Conservation (phyloP, 2,888 invertebrate species). For the Aromia moschata region DNA sequence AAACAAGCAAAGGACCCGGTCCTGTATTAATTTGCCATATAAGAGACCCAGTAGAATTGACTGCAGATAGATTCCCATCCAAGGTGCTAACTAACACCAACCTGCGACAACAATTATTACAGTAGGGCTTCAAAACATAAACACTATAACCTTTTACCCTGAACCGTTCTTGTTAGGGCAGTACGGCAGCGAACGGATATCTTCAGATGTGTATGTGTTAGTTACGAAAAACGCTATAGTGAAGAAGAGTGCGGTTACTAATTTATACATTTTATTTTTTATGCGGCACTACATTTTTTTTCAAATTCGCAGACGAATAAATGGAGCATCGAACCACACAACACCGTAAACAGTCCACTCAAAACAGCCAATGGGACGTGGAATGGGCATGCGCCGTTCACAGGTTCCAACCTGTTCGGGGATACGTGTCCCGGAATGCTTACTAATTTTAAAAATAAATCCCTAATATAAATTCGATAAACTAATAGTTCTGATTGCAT, state of each 20-base stretch:
- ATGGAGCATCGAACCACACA: too few relatives aligned
- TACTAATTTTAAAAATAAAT: too few relatives aligned
- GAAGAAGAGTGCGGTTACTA: not conserved
- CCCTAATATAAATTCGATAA: too few relatives aligned
- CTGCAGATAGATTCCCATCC: constrained; percentile 87
- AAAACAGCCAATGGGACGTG: constrained; percentile 4
- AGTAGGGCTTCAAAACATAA: constrained; percentile 9
- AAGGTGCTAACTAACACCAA: constrained; percentile 87
- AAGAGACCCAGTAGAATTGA: constrained; percentile 76
- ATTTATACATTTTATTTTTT: constrained; percentile 14
- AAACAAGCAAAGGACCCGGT: constrained; percentile 80
- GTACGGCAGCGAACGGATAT: constrained; percentile 44
- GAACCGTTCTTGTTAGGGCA: constrained; percentile 43
- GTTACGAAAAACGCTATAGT: too few relatives aligned
- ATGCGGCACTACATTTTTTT: constrained; percentile 12
- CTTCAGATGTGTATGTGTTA: constrained; percentile 6
- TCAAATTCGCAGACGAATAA: constrained; percentile 3
- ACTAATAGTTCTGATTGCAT: too few relatives aligned
- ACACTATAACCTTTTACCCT: constrained; percentile 38
- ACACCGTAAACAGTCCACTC: constrained; percentile 13
- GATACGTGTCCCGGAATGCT: constrained; percentile 13
- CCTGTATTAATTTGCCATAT: constrained; percentile 85
- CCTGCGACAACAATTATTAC: constrained; percentile 30
- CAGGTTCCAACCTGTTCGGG: constrained; percentile 14
- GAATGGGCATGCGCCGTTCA: constrained; percentile 8